phyloP scores from a whole-genome alignment of 1,140 invertebrate species.

The Trichonephila inaurata region DNA sequence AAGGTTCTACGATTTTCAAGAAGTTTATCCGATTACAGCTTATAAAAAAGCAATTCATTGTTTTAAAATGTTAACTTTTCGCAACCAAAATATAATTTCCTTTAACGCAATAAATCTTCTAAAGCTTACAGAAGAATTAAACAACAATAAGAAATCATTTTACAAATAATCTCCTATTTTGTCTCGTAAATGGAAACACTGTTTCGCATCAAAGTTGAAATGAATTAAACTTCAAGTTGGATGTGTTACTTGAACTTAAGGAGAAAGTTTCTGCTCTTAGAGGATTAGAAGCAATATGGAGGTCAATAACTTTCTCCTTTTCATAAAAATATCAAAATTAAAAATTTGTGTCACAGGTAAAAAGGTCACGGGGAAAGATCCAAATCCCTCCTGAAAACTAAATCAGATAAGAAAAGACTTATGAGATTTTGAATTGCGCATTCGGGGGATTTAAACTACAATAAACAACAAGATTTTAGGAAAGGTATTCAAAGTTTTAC shows the following conservation, averaged over 20 bases:
- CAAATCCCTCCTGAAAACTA: neutral
- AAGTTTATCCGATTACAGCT: neutral
- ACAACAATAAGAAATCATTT: neutral
- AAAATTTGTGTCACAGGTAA: neutral
- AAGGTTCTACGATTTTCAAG: neutral
- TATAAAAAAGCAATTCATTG: constrained; percentile 3
- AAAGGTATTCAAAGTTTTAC: neutral
- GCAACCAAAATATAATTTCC: neutral
- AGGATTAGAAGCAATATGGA: no score
- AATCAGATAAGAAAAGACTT: neutral
- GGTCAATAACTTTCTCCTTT: neutral
- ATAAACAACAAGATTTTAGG: neutral
- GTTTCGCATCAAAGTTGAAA: neutral
- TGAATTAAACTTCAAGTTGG: neutral
- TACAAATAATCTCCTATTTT: neutral
- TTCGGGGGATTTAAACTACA: neutral
- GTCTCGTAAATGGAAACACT: neutral
- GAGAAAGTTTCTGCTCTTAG: no score
- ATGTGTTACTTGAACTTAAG: no score
- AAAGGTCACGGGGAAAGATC: neutral
- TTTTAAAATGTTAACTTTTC: neutral
- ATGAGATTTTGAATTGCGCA: neutral
- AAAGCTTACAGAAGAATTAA: neutral
- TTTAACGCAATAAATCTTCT: neutral
- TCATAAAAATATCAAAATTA: neutral